phyloP scores from a whole-genome alignment of 2,888 invertebrate genomes.

The Troides helena region DNA sequence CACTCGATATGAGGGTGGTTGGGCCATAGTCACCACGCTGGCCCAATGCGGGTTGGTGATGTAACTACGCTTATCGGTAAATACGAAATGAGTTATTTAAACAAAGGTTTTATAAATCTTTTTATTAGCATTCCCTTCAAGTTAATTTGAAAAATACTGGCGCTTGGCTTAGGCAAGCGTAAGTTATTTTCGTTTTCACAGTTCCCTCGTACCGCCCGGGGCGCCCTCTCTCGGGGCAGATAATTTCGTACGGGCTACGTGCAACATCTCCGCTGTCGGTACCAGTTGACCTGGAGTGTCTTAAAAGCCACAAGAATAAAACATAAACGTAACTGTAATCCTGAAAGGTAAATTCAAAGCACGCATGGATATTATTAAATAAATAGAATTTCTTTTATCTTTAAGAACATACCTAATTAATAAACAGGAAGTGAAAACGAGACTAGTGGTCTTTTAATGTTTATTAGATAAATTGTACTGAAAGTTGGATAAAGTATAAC shows the following conservation, averaged over 20 bases:
- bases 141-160: conserved; percentile 56
- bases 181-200: conserved; percentile 71
- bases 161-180: conserved; percentile 59
- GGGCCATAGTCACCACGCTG: no score
- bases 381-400: not conserved
- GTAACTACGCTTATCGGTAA: not conserved
- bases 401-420: no score
- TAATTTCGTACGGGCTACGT: conserved; percentile 70
- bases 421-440: no score
- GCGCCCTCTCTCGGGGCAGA: conserved; percentile 62
- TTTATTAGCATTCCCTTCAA: conserved; percentile 39
- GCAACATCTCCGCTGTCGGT: conserved; percentile 56
- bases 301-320: conserved; percentile 47
- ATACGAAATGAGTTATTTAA: not conserved
- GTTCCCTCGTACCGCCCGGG: conserved; percentile 59
- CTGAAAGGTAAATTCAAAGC: conserved; percentile 6
- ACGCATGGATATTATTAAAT: conserved; percentile 2
- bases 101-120: not conserved
- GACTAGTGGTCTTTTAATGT: conserved; percentile 36
- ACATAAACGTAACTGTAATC: conserved; percentile 35
- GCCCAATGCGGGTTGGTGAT: no score
- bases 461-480: conserved; percentile 59
- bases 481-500: conserved; percentile 37
- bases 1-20: no score
- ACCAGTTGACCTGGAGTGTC: conserved; percentile 55